Evolutionary conservation across 2,888 invertebrate species (phyloP), one percentile per base, ranked within the genome.

Genomic region (Melolontha melolontha): DNA sequence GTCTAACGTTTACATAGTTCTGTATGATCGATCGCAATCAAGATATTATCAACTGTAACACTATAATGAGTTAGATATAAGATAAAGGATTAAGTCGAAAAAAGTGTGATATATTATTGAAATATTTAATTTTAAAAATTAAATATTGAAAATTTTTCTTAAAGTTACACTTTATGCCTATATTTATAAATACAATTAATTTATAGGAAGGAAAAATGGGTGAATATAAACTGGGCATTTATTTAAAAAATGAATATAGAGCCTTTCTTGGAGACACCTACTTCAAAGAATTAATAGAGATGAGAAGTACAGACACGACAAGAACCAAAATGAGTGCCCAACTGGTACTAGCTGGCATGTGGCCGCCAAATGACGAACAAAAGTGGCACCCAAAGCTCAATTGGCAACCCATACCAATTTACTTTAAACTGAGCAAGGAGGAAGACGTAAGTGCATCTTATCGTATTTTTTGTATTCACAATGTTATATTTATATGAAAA

Each of bases 301-400:
- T 92, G 1, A 86, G 90, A 78, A 89, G 89, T 65, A 92, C 92
- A 0, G 89, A 90, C 70, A 88, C 90, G 17, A 87, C 90, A 75
- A 85, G 94, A 63, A 90, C 93, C 1, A 86, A 91, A 79, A 91
- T 91, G 89, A 90, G 91, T 57, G 87, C 91, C 52, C 86, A 89
- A 73, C 83, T 89, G 22, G 87, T 91, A 51, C 81, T 92, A 69
- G 90, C 92, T 16, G 91, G 90, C 10, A 79, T 93, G 65, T 92
- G 88, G 83, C 89, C 89, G 54, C 90, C 91, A 0, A 74, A 64
- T 17, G 84, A 85, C 8, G 75, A 82, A 16, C 85, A 87, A 79
- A 83, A 84, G 70, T 90, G 89, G 89, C 87, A 87, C 74, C 74
- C 79, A 4, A 67, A 73, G 0, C 79, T 91, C 68, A 82, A 84